Conservation (phyloP, 2,888 invertebrate species). For the Spodoptera picta region DNA sequence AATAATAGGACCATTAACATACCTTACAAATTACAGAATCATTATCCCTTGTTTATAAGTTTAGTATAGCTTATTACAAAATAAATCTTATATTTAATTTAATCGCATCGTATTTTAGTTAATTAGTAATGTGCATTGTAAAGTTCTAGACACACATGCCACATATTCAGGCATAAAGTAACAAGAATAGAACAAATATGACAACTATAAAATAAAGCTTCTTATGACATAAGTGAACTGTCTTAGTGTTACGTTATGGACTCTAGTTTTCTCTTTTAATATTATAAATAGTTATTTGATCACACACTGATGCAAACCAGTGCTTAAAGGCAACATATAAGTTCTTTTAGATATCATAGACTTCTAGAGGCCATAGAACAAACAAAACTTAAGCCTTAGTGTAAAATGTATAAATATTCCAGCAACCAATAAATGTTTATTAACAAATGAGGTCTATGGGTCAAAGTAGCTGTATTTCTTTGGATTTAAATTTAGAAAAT, state of each 20-base stretch:
- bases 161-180: conserved; percentile 59
- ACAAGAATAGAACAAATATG: conserved; percentile 60
- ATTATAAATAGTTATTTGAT: conserved; percentile 50
- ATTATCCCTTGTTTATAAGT: conserved; percentile 72
- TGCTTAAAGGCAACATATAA: conserved; percentile 38
- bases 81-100: conserved; percentile 51
- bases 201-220: conserved; percentile 48
- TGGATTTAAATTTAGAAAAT: conserved; percentile 6
- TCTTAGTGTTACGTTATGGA: conserved; percentile 29
- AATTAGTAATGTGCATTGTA: conserved; percentile 18
- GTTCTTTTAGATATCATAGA: conserved; percentile 14
- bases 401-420: conserved; percentile 26
- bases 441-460: conserved; percentile 6
- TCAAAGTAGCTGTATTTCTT: conserved; percentile 5
- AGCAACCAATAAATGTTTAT: conserved; percentile 23
- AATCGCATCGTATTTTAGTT: conserved; percentile 35
- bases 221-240: conserved; percentile 46
- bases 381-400: conserved; percentile 44
- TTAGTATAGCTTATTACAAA: conserved; percentile 62
- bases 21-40: conserved; percentile 56
- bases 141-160: conserved; percentile 35
- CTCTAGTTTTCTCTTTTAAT: conserved; percentile 23
- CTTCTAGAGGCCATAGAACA: conserved; percentile 50
- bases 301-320: conserved; percentile 35
- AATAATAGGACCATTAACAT: conserved; percentile 22